Evolutionary conservation across 2,113 vertebrate species (phyloP).

Genomic region (Merops nubicus): DNA sequence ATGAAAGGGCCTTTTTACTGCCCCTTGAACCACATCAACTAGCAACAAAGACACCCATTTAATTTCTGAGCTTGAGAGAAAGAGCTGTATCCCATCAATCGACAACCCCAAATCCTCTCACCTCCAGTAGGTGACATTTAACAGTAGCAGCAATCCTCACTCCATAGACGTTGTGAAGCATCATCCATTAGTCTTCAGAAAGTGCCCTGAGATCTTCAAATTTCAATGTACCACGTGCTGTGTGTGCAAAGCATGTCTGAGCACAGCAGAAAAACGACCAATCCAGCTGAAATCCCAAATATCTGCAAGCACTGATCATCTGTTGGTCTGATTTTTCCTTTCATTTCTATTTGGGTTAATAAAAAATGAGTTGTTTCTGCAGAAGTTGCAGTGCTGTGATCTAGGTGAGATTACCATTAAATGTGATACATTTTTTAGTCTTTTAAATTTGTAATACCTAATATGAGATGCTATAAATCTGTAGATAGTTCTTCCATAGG

Average conservation of each 20-base stretch:
- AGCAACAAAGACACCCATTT: not conserved
- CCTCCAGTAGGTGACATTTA: slow-evolving; percentile 28
- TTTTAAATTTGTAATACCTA: not conserved
- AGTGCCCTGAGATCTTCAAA: not conserved
- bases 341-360: not conserved
- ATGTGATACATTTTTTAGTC: not conserved
- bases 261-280: not conserved
- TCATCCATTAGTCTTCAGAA: slow-evolving; percentile 22
- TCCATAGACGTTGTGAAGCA: not conserved
- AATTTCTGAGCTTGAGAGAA: not conserved
- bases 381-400: not conserved
- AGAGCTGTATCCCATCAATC: not conserved
- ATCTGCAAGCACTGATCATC: not conserved
- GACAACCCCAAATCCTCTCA: not conserved
- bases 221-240: not conserved
- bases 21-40: not conserved
- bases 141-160: not conserved
- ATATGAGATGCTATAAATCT: not conserved
- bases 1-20: not conserved
- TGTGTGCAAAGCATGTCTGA: not conserved
- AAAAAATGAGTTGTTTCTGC: not conserved
- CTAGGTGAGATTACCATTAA: not conserved
- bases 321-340: not conserved
- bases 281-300: not conserved
- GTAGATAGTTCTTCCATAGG: not conserved